Base-by-base conservation (phyloP, 2,888 invertebrate genomes). In the Lithosia quadra region DNA sequence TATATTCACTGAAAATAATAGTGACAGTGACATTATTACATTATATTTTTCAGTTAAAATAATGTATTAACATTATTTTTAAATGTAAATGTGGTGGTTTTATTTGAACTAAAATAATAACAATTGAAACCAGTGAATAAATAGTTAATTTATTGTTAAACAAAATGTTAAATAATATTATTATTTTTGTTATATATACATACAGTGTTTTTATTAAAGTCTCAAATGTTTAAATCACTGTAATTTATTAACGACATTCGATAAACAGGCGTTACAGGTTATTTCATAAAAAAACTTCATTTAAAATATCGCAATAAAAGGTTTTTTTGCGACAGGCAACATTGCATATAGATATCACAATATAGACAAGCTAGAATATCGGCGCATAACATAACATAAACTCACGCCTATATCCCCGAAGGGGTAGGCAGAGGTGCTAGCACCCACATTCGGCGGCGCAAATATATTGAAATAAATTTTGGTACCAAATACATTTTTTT, bases 381-480 rank as follows among this genome's bases (percentile, higher is more conserved):
- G 0, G 2, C 15, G 2, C 60, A 60, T 34, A n/a, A n/a, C n/a
- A n/a, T n/a, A n/a, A n/a, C n/a, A n/a, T n/a, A n/a, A n/a, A n/a
- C n/a, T n/a, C n/a, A n/a, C n/a, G n/a, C n/a, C n/a, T n/a, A n/a
- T n/a, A n/a, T n/a, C n/a, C n/a, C n/a, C n/a, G n/a, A n/a, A n/a
- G n/a, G n/a, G n/a, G n/a, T n/a, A n/a, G n/a, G n/a, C n/a, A n/a
- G n/a, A n/a, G n/a, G n/a, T n/a, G n/a, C n/a, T n/a, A n/a, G n/a
- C n/a, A n/a, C n/a, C n/a, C n/a, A n/a, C n/a, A n/a, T n/a, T n/a
- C n/a, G n/a, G n/a, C 8, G 0, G 2, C 15, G 2, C 60, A 60
- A 36, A 60, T 39, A 60, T 22, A 21, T 60, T 60, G 60, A 60
- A 60, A 60, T 60, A 22, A 36, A 22, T 36, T 34, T 10, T 36